Evolutionary conservation across 2,797 vertebrate species (phyloP).

Genomic region (Ctenopoma kingsleyae): DNA sequence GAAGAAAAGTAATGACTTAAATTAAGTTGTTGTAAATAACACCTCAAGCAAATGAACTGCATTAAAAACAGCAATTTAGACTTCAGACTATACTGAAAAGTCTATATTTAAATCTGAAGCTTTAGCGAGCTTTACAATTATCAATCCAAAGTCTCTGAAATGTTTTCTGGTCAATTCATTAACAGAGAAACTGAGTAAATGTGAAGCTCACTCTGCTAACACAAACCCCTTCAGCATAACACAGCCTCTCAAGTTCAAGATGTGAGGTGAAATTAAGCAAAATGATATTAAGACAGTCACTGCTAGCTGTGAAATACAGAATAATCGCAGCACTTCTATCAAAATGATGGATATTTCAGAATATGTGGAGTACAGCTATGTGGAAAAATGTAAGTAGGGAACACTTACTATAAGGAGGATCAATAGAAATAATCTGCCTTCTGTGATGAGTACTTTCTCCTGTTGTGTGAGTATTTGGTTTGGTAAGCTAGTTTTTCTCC

Average conservation of each 20-base stretch:
- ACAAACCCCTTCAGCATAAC: neutral
- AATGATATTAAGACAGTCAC: neutral
- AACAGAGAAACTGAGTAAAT: neutral
- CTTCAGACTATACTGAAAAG: slow-evolving; percentile 3
- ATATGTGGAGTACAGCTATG: neutral
- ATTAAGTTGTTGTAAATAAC: neutral
- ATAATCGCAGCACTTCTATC: slow-evolving; percentile 5
- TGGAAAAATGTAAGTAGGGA: slow-evolving; percentile 2
- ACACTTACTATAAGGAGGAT: neutral
- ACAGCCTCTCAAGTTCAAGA: neutral
- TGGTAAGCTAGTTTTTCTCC: slow-evolving; percentile 4
- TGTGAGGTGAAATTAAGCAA: neutral
- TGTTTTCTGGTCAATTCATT: slow-evolving; percentile 17
- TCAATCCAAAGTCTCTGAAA: slow-evolving; percentile 10
- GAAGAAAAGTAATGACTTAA: too few relatives aligned
- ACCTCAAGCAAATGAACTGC: neutral
- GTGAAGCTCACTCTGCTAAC: neutral
- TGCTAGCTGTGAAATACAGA: neutral
- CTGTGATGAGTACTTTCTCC: slow-evolving; percentile 4
- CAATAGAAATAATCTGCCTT: slow-evolving; percentile 4
- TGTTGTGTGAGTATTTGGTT: slow-evolving; percentile 19
- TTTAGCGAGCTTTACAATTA: neutral
- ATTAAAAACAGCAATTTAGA: slow-evolving; percentile 1
- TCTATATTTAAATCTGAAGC: neutral
- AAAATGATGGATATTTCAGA: slow-evolving; percentile 6